phyloP scores from a whole-genome alignment of 2,797 vertebrate species.

The Cyclura pinguis region DNA sequence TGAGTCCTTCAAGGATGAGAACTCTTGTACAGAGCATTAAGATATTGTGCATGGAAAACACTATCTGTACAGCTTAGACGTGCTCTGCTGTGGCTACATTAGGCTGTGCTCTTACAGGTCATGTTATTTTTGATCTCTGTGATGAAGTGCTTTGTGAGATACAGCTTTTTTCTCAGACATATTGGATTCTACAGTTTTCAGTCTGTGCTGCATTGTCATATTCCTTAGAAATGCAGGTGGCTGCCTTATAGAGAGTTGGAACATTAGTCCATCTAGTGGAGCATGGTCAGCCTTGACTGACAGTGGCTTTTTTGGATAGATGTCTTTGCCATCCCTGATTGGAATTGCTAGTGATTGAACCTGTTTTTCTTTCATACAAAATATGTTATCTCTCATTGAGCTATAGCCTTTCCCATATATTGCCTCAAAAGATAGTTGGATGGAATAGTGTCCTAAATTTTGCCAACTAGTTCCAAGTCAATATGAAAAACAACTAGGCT shows the following conservation, averaged over 20 bases:
- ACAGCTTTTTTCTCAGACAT: not conserved
- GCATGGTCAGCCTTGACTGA: not conserved
- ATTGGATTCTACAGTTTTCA: not conserved
- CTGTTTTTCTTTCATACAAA: not conserved
- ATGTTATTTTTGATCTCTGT: not conserved
- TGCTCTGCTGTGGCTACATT: not conserved
- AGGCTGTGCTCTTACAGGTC: not conserved
- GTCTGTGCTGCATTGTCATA: not conserved
- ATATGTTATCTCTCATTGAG: not conserved
- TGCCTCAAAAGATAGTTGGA: not conserved
- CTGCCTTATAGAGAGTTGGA: not conserved
- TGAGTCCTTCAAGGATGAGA: not conserved
- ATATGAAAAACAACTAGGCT: not conserved
- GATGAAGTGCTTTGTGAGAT: not conserved
- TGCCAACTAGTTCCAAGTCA: not conserved
- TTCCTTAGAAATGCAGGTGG: not conserved
- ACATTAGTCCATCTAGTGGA: not conserved
- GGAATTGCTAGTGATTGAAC: not conserved
- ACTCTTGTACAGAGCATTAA: not conserved
- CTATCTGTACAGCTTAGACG: not conserved
- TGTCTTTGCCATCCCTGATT: not conserved
- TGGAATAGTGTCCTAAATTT: not conserved
- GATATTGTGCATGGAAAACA: not conserved
- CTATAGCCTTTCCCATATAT: not conserved
- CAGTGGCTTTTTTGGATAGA: not conserved